phyloP scores from a whole-genome alignment of 2,888 invertebrate species.

The Drosophila ezoana region DNA sequence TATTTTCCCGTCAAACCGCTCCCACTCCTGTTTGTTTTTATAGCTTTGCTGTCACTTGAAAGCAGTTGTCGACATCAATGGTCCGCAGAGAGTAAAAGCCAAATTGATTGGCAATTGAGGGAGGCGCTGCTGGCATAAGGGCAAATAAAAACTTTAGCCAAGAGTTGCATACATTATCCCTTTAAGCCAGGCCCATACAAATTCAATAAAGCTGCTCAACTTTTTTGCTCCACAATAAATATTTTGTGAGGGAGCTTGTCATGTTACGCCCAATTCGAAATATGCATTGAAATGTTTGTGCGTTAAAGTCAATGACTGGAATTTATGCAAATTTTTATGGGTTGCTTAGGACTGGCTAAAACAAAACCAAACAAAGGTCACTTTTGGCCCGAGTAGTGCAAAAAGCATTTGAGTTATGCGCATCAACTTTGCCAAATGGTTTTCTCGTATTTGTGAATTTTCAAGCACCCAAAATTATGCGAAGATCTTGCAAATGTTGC shows the following conservation, averaged over 20 bases:
- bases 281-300: slow-evolving; percentile 64
- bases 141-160: slow-evolving; percentile 16
- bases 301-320: slow-evolving; percentile 71
- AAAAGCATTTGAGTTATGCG: slow-evolving; percentile 57
- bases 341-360: slow-evolving; percentile 15
- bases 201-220: slow-evolving; percentile 58
- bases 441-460: slow-evolving; percentile 36
- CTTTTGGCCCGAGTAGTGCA: slow-evolving; percentile 16
- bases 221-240: slow-evolving; percentile 24
- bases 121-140: slow-evolving; percentile 49
- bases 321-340: slow-evolving; percentile 67
- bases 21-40: slow-evolving; percentile 37
- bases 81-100: slow-evolving; percentile 55
- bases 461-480: slow-evolving; percentile 60
- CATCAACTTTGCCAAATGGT: slow-evolving; percentile 33
- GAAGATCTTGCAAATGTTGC: slow-evolving; percentile 16
- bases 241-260: slow-evolving; percentile 12
- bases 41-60: slow-evolving; percentile 62
- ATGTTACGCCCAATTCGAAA: slow-evolving; percentile 23
- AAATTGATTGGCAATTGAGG: slow-evolving; percentile 75
- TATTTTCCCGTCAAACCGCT: not conserved
- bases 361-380: slow-evolving; percentile 24
- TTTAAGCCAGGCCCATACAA: slow-evolving; percentile 45
- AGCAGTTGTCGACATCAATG: slow-evolving; percentile 34
- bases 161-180: slow-evolving; percentile 71